Base-by-base conservation (phyloP, 2,888 invertebrate genomes). In the Drosophila histrio region DNA sequence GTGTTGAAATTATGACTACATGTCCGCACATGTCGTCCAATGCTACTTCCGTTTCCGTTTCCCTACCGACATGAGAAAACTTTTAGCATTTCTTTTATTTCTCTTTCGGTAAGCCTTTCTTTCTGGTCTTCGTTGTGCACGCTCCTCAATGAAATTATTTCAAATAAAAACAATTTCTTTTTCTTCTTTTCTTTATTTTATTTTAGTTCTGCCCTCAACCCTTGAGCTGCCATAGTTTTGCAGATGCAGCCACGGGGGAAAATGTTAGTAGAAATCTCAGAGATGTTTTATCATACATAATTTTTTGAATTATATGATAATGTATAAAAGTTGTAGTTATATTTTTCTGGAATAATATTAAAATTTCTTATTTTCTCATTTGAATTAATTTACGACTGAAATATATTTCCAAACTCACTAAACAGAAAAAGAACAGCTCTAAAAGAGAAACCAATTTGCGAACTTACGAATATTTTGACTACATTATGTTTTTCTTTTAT, bases 31-130 rank as follows among this genome's bases (percentile, higher is more conserved):
- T 80, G 80, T 70, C 75, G 85, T 72, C 71, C 76, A 69, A 72
- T 74, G 81, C 49, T 52, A 76, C 72, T 74, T 87, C 87, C 87
- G 81, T 73, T 87, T 83, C 84, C 80, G 75, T 38, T 53, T 65
- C 39, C 58, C 49, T 43, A 44, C 56, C 64, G 68, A 84, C 83
- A 87, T 73, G 87, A 76, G 74, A 84, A 84, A 84, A 84, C 83
- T 84, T 87, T 84, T 78, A 81, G 76, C 75, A 70, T 68, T 86
- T 77, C 67, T 72, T 72, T 72, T 68, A 66, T 79, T 69, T 65
- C 36, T 43, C 49, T 57, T 69, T 64, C 32, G 39, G 9, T 39
- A 44, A 22, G 30, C 26, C 44, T 19, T 52, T 36, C 44, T 19
- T 52, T 36, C 54, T 54, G n/a, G 32, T 15, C 19, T 17, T 32